Evolutionary conservation across 2,888 invertebrate species (phyloP).

Genomic region (Pristionchus japonicus): DNA sequence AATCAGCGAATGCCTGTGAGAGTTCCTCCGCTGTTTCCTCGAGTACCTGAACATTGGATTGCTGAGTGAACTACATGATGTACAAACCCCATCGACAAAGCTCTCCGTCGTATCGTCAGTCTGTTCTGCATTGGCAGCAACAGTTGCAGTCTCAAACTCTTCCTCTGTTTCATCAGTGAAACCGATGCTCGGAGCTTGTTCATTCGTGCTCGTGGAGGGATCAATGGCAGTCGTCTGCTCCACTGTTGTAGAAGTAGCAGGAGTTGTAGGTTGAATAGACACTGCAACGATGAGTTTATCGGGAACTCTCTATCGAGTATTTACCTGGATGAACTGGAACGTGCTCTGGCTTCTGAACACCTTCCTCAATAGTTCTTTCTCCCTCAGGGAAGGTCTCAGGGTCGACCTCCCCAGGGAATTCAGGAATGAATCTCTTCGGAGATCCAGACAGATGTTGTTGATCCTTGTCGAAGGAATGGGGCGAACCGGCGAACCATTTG

Average conservation of each 20-base stretch:
- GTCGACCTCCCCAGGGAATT: constrained; percentile 13
- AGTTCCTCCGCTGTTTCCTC: background rate
- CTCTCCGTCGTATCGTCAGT: background rate
- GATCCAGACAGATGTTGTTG: background rate
- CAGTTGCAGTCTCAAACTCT: background rate
- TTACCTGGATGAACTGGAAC: background rate
- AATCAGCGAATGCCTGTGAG: constrained; percentile 4
- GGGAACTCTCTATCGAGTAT: background rate
- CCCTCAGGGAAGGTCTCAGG: background rate
- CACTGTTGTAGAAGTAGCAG: background rate
- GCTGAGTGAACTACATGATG: background rate
- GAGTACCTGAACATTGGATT: background rate
- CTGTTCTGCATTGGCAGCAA: background rate
- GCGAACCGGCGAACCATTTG: constrained; percentile 11
- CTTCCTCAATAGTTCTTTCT: background rate
- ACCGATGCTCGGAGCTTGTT: background rate
- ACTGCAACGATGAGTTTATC: background rate
- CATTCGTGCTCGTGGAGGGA: background rate
- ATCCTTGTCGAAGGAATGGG: background rate
- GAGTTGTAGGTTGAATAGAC: background rate
- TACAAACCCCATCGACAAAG: background rate
- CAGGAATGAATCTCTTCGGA: constrained; percentile 42
- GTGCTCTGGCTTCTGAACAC: background rate
- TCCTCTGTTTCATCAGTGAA: background rate
- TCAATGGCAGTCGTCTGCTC: background rate